Percentiles rank a stretch among this genome's conserved stretches.
phyloP scores from a whole-genome alignment of 2,888 invertebrate species.

The Mesorhabditis sp. region DNA sequence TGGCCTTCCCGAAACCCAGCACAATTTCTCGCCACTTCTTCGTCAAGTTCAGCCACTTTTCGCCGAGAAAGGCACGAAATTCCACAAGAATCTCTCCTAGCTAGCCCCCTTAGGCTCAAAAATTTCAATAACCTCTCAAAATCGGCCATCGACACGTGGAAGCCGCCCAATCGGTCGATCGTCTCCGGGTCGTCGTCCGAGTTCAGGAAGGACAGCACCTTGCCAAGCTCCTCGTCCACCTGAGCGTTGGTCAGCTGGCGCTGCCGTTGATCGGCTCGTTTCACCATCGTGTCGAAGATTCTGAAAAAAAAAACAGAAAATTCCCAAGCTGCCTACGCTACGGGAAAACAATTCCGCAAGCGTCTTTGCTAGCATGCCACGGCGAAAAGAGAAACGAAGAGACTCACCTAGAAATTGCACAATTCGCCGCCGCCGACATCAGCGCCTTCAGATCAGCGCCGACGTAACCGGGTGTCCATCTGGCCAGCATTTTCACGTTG shows the following conservation, averaged over 20 bases:
- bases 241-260: constrained; percentile 33
- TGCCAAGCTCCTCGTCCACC: constrained; percentile 37
- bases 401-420: constrained; percentile 72
- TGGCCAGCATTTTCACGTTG: constrained; percentile 73
- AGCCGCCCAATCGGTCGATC: constrained; percentile 31
- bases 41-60: no score
- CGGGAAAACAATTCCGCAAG: background rate
- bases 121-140: constrained; percentile 41
- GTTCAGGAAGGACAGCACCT: constrained; percentile 44
- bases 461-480: constrained; percentile 88
- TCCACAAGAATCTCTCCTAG: no score
- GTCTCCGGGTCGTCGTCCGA: constrained; percentile 37
- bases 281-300: constrained; percentile 42
- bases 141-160: constrained; percentile 36
- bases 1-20: no score
- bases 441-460: constrained; percentile 72
- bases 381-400: background rate
- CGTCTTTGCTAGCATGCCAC: background rate
- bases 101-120: constrained; percentile 22
- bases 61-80: no score
- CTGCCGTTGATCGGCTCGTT: constrained; percentile 20
- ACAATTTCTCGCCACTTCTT: no score
- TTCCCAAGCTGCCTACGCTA: no score
- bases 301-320: constrained; percentile 9
- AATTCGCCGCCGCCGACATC: constrained; percentile 80